Evolutionary conservation across 2,113 vertebrate species (phyloP), one percentile per base, ranked within the genome.

Genomic region (Pleuronectes platessa): DNA sequence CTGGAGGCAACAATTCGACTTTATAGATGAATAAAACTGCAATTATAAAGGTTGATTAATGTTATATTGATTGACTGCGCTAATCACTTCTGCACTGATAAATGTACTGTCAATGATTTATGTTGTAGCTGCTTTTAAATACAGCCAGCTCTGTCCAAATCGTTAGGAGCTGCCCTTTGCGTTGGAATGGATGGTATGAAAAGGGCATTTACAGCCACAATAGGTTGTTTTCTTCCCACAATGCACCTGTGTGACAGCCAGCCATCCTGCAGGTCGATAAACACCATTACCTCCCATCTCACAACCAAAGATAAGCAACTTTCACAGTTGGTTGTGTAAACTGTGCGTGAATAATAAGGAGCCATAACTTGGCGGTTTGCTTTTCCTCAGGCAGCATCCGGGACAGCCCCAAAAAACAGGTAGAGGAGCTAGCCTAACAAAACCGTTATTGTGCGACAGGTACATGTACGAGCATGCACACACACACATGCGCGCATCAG

Each of bases 361-460:
- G 71, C 35, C n/a, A 54, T 81, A 68, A 62, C 75, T 71, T 3
- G 4, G 60, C 21, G 26, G 62, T 82, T 68, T 26, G 51, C 61
- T 72, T 86, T 68, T 58, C 76, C 71, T 74, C 53, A 31, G 83
- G 67, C 74, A 13, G 37, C 3, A 40, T 74, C 61, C 60, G 45
- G n/a, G 53, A 79, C 64, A 54, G 71, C 45, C 68, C 68, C 63
- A 51, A 18, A 69, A 80, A 85, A 86, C 88, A 91, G 91, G 89
- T 88, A 89, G 59, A 78, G 51, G 68, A 59, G 45, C 26, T 65
- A 56, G 53, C 26, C 79, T 35, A 62, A 86, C 84, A 67, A 56
- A 26, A 84, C 85, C 51, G 18, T 78, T 20, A 14, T 14, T 61
- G 54, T 85, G 51, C 72, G 87, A 78, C 86, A 86, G 64, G 76